Percentiles rank a stretch among this genome's conserved stretches.
Evolutionary conservation across 2,113 vertebrate genomes (phyloP).

Genomic region (Etheostoma cragini): DNA sequence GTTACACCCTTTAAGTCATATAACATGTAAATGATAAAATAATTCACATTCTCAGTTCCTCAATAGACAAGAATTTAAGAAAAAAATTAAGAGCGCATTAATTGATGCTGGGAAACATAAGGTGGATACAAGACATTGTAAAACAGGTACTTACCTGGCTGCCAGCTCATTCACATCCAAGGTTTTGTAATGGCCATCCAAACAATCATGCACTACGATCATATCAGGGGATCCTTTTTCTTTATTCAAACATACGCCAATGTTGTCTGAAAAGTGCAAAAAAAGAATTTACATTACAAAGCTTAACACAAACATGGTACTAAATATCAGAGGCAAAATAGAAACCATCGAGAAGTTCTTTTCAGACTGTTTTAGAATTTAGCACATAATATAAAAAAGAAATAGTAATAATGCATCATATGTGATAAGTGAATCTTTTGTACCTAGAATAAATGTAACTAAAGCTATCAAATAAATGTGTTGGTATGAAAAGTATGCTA

Average conservation of each 20-base stretch:
- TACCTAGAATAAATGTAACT: background rate
- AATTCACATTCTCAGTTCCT: background rate
- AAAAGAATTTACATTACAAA: background rate
- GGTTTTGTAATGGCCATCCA: slow-evolving; percentile 17
- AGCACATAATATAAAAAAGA: background rate
- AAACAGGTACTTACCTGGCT: slow-evolving; percentile 51
- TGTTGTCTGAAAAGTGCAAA: slow-evolving; percentile 56
- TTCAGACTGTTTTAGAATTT: background rate
- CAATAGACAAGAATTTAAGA: background rate
- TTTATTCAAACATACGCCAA: slow-evolving; percentile 39
- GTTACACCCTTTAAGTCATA: too few relatives aligned
- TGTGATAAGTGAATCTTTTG: background rate
- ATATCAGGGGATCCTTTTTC: background rate
- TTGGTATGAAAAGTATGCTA: too few relatives aligned
- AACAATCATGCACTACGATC: slow-evolving; percentile 5
- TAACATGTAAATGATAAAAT: too few relatives aligned
- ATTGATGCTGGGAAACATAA: background rate
- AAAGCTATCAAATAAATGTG: too few relatives aligned
- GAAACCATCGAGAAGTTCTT: background rate
- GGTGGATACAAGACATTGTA: background rate
- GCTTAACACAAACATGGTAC: background rate
- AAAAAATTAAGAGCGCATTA: background rate
- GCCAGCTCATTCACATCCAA: slow-evolving; percentile 63
- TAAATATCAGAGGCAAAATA: background rate
- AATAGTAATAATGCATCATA: background rate